phyloP scores from a whole-genome alignment of 2,113 vertebrate species.

The Daboia siamensis region DNA sequence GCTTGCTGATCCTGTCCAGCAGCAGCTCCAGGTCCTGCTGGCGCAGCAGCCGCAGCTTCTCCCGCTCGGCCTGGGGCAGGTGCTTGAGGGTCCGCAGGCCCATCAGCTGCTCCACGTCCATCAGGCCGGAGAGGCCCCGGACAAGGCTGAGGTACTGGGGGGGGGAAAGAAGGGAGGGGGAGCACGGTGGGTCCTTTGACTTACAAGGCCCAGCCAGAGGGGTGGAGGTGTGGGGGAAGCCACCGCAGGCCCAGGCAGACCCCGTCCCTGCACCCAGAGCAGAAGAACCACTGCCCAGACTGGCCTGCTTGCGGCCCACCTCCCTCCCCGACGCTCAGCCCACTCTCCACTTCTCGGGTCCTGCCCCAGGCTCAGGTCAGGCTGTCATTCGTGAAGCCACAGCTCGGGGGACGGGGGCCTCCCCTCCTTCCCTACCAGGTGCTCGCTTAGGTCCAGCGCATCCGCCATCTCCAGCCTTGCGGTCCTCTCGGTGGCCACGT shows the following conservation, averaged over 20 bases:
- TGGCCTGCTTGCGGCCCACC: too few relatives aligned
- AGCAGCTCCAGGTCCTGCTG: slow-evolving; percentile 68
- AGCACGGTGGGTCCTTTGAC: too few relatives aligned
- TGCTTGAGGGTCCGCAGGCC: slow-evolving; percentile 67
- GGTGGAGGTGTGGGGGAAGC: too few relatives aligned
- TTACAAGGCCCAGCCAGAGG: neutral
- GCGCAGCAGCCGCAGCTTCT: slow-evolving; percentile 50
- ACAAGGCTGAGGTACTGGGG: slow-evolving; percentile 73
- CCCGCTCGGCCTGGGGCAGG: slow-evolving; percentile 66
- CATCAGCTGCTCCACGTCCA: slow-evolving; percentile 74
- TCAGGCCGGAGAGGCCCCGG: slow-evolving; percentile 64
- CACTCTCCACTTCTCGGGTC: too few relatives aligned
- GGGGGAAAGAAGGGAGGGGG: neutral
- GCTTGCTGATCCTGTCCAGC: slow-evolving; percentile 60
- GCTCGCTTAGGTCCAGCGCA: slow-evolving; percentile 67
- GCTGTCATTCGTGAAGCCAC: too few relatives aligned
- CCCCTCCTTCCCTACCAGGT: slow-evolving; percentile 63
- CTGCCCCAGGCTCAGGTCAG: too few relatives aligned
- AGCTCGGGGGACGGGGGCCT: neutral
- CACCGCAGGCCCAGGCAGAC: too few relatives aligned
- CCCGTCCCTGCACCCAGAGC: too few relatives aligned
- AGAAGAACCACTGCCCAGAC: neutral
- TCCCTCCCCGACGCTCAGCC: neutral
- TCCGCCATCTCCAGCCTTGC: slow-evolving; percentile 46
- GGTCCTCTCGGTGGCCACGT: slow-evolving; percentile 11